phyloP scores from a whole-genome alignment of 2,797 vertebrate species.

The Poeciliopsis turneri region DNA sequence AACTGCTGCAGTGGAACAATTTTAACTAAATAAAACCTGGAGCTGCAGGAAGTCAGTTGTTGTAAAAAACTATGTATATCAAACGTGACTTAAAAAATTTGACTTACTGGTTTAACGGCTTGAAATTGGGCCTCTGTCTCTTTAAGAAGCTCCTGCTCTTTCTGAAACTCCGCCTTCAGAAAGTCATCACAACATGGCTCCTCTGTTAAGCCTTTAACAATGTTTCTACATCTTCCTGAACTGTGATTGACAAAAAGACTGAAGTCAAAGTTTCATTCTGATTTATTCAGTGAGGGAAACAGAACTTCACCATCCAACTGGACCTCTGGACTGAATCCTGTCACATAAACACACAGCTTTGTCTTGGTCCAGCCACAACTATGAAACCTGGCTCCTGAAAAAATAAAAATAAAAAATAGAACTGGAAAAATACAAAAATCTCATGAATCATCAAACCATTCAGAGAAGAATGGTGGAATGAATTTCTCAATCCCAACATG shows the following conservation, averaged over 20 bases:
- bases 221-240: neutral
- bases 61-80: too few species aligned
- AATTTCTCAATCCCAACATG: conserved; percentile 63
- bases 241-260: neutral
- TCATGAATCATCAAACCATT: conserved; percentile 26
- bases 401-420: neutral
- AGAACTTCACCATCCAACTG: neutral
- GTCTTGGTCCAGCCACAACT: neutral
- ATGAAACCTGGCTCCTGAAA: neutral
- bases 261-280: neutral
- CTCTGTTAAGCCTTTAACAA: too few species aligned
- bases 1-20: too few species aligned
- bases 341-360: neutral
- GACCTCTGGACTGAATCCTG: neutral
- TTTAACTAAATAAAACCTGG: too few species aligned
- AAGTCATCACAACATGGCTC: too few species aligned
- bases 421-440: conserved; percentile 21
- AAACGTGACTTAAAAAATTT: too few species aligned
- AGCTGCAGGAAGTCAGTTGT: too few species aligned
- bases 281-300: conserved; percentile 1
- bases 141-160: too few species aligned
- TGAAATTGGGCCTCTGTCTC: too few species aligned
- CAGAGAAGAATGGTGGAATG: conserved; percentile 19
- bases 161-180: too few species aligned
- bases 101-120: too few species aligned